phyloP scores from a whole-genome alignment of 2,113 vertebrate genomes.

The Xiphias gladius region DNA sequence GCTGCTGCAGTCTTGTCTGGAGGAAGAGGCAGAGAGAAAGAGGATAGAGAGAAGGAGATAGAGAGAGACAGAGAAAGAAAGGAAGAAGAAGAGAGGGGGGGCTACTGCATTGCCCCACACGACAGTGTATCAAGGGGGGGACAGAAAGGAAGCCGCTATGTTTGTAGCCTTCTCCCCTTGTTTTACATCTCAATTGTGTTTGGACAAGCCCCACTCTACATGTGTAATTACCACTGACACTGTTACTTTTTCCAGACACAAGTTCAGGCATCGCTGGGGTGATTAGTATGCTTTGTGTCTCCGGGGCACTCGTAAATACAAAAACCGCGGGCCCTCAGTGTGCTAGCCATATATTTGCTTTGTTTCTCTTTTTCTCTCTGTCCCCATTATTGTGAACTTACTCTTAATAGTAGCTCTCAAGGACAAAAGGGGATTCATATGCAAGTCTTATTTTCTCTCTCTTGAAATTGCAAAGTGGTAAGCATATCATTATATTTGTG shows the following conservation, averaged over 20 bases:
- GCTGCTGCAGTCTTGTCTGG: conserved; percentile 79
- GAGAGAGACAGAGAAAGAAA: conserved; percentile 9
- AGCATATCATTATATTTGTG: conserved; percentile 79
- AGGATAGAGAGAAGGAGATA: conserved; percentile 44
- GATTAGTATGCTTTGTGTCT: conserved; percentile 80
- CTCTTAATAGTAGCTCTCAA: conserved; percentile 82
- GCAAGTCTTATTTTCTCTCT: conserved; percentile 73
- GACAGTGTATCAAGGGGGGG: conserved; percentile 64
- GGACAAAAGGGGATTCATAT: conserved; percentile 77
- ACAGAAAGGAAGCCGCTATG: conserved; percentile 62
- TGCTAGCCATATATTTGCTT: conserved; percentile 79
- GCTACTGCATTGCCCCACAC: conserved; percentile 83
- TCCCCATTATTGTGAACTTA: conserved; percentile 75
- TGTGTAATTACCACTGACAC: conserved; percentile 84
- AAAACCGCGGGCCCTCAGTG: conserved; percentile 58
- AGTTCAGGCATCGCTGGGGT: conserved; percentile 68
- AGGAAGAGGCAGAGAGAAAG: conserved; percentile 40
- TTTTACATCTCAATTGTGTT: conserved; percentile 84
- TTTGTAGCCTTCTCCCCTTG: conserved; percentile 61
- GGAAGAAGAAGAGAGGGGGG: conserved; percentile 18
- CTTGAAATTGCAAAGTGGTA: conserved; percentile 67
- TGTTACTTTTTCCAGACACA: conserved; percentile 77
- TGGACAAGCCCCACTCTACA: conserved; percentile 77
- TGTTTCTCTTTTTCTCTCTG: conserved; percentile 63
- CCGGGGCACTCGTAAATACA: conserved; percentile 75